Conservation (phyloP, 2,797 vertebrate genomes). For the Tamandua tetradactyla region DNA sequence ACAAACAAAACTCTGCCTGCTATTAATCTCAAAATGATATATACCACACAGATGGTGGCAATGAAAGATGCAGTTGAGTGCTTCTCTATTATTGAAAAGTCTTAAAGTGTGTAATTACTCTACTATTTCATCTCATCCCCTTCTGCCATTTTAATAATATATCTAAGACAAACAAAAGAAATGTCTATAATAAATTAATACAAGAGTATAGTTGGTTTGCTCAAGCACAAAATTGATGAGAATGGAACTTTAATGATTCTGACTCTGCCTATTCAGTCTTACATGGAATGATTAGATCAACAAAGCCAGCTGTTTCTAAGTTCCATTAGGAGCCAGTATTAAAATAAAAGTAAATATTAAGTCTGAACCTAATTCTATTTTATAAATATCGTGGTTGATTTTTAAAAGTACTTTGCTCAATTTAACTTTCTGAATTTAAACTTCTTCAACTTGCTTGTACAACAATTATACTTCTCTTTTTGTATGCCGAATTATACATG, state of each 20-base stretch:
- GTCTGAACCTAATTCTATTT: constrained; percentile 86
- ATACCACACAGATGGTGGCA: constrained; percentile 65
- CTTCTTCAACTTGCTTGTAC: constrained; percentile 47
- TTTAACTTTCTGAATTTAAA: constrained; percentile 77
- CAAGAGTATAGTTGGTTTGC: constrained; percentile 77
- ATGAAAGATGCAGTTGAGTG: constrained; percentile 46
- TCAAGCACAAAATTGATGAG: constrained; percentile 82
- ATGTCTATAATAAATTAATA: constrained; percentile 75
- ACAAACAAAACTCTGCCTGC: constrained; percentile 61
- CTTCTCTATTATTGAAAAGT: constrained; percentile 50
- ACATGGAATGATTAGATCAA: constrained; percentile 85
- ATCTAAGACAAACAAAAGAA: constrained; percentile 82
- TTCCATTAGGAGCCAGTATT: constrained; percentile 87
- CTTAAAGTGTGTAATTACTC: constrained; percentile 77
- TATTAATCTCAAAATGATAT: constrained; percentile 69
- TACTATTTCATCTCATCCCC: constrained; percentile 78
- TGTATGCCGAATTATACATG: background rate
- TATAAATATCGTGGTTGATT: constrained; percentile 86
- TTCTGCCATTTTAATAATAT: constrained; percentile 76
- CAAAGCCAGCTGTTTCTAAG: constrained; percentile 86
- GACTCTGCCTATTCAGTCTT: constrained; percentile 73
- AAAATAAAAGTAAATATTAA: constrained; percentile 89
- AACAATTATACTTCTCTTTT: constrained; percentile 33
- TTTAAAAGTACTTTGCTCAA: constrained; percentile 78
- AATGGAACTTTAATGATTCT: constrained; percentile 83